Evolutionary conservation across 1,140 invertebrate species (phyloP), one percentile per base, ranked within the genome.

Genomic region (Akabosia matsudoensis): DNA sequence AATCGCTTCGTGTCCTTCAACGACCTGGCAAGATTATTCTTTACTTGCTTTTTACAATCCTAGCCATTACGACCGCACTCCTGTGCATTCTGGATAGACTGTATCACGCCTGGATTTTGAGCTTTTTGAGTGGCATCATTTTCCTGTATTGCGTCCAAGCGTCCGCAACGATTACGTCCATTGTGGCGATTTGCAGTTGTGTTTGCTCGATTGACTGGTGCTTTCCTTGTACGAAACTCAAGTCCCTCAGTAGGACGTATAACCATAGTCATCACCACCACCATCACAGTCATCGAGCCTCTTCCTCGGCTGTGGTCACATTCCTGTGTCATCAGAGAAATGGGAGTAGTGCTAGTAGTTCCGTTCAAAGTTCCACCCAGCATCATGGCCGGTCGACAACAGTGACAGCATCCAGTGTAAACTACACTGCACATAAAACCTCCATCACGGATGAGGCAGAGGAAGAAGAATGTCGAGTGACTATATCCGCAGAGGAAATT

Each of bases 121-220:
- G 37, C 70, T 72, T 72, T 51, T 51, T 72, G 70, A 72, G 26
- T 28, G 70, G 70, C 16, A 72, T 45, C 13, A 72, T 72, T 51
- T 72, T 72, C 70, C 37, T 51, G 16, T 72, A 72, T 72, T 72
- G 70, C 33, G 70, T 72, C 33, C 33, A 72, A n/a, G 70, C 37
- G 1, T 37, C 31, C 33, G 70, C 70, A 34, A 34, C 37, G 33
- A 51, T 72, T 4, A 72, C 70, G 33, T 51, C 37, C 31, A 72
- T 51, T 22, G 70, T 72, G 16, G 70, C 70, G 33, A 72, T 72
- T 28, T 72, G 70, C 34, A 67, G 61, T 67, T 72, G 37, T 51
- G 37, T 72, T 45, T 72, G 33, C 34, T 34, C 70, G 33, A 72
- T 72, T 67, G 61, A 67, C 61, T 67, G 61, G 61, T 67, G 61